Percentiles rank a stretch among this genome's conserved stretches.
Evolutionary conservation across 2,797 vertebrate genomes (phyloP).

Genomic region (Myotis findleyi): DNA sequence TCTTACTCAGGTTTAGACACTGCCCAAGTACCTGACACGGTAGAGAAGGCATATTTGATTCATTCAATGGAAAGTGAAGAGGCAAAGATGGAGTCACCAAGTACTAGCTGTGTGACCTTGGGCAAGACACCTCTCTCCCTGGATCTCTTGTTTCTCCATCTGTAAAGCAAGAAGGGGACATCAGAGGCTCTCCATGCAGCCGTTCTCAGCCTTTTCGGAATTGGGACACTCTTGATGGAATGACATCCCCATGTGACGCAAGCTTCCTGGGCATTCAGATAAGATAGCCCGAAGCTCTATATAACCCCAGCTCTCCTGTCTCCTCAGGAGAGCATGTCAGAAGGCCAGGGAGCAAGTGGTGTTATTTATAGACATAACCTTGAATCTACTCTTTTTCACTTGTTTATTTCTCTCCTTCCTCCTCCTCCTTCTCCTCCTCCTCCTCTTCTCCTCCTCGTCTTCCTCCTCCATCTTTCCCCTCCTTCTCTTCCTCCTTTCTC

Average conservation of each 20-base stretch:
- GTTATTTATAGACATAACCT: conserved; percentile 34
- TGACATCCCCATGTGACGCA: not conserved
- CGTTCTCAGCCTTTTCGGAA: conserved; percentile 18
- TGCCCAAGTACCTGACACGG: not conserved
- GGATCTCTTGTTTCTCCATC: not conserved
- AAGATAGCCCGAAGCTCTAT: not conserved
- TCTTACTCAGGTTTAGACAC: not conserved
- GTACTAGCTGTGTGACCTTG: not conserved
- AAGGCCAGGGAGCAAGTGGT: not conserved
- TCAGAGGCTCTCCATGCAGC: not conserved
- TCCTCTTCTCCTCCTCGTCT: no score
- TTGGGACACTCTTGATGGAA: not conserved
- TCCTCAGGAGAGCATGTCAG: not conserved
- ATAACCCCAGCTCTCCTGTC: not conserved
- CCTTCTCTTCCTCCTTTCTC: accelerated
- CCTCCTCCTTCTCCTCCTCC: no score
- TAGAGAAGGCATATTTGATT: not conserved
- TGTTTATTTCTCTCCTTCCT: not conserved
- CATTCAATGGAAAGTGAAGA: not conserved
- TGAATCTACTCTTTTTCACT: not conserved
- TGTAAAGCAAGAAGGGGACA: not conserved
- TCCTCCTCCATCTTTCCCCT: no score
- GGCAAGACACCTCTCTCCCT: not conserved
- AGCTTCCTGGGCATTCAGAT: not conserved
- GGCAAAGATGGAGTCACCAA: not conserved